Conservation (phyloP, 2,113 vertebrate genomes). For the Ciconia stormi region DNA sequence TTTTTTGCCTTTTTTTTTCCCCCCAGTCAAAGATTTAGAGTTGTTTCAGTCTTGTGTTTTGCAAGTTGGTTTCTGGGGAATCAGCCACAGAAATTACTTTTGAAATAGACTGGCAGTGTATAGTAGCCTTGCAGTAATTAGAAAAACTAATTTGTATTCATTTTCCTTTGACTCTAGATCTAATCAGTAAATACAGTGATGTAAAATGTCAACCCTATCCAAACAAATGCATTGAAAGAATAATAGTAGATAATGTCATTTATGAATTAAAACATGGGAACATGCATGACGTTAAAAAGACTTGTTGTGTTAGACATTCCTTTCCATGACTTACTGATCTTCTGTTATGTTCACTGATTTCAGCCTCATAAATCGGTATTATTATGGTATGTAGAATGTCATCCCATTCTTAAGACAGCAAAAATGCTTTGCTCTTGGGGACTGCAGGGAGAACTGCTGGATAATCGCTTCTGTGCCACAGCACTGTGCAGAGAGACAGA, state of each 20-base stretch:
- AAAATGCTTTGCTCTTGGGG: not conserved
- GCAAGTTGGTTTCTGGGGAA: not conserved
- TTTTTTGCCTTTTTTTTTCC: not conserved
- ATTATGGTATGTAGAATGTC: not conserved
- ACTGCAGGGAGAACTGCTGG: not conserved
- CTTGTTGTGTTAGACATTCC: not conserved
- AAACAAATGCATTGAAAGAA: constrained; percentile 8
- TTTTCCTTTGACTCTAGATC: constrained; percentile 20
- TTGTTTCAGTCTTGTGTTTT: not conserved
- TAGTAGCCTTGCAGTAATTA: constrained; percentile 10
- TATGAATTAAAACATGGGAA: not conserved
- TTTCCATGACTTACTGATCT: not conserved
- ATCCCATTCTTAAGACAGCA: not conserved
- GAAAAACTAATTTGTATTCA: constrained; percentile 6
- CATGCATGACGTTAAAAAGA: not conserved
- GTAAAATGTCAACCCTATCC: constrained; percentile 20
- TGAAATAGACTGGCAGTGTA: not conserved
- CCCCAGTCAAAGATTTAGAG: not conserved
- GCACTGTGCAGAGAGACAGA: not conserved
- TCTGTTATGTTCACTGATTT: not conserved
- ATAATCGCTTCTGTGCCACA: not conserved
- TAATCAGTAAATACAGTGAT: constrained; percentile 19
- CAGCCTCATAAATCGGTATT: not conserved
- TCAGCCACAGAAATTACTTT: not conserved
- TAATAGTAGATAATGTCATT: not conserved